Evolutionary conservation across 2,113 vertebrate genomes (phyloP).

Genomic region (Grus americana): DNA sequence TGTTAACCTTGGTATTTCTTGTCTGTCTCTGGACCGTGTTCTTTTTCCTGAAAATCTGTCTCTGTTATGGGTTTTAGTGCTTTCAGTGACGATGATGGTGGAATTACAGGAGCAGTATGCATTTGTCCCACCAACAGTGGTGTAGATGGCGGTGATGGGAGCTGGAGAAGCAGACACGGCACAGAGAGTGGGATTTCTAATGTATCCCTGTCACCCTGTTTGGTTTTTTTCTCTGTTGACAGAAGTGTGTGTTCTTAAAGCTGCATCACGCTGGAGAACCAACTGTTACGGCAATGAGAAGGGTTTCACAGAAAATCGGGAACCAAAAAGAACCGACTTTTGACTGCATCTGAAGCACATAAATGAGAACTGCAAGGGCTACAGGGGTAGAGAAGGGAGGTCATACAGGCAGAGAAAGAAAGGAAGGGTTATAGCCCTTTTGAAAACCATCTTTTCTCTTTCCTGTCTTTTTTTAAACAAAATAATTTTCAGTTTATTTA

Average conservation of each 20-base stretch:
- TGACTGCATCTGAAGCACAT: not conserved
- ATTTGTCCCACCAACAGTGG: not conserved
- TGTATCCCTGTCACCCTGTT: not conserved
- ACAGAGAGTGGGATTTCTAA: not conserved
- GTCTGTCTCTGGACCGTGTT: not conserved
- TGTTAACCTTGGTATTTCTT: not conserved
- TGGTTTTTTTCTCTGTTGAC: not conserved
- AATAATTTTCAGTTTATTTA: not conserved
- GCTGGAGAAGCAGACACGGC: not conserved
- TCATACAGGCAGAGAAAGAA: not conserved
- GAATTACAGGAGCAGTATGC: not conserved
- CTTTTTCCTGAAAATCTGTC: not conserved
- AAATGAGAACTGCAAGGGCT: not conserved
- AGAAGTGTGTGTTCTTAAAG: not conserved
- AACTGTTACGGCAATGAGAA: fast-evolving
- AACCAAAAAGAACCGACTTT: not conserved
- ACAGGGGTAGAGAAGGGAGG: not conserved
- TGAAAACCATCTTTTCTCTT: not conserved
- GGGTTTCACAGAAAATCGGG: fast-evolving
- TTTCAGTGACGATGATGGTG: not conserved
- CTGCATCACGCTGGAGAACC: not conserved
- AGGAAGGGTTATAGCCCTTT: not conserved
- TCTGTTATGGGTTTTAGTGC: not conserved
- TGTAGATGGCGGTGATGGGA: not conserved
- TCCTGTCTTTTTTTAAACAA: not conserved